Evolutionary conservation across 2,797 vertebrate species (phyloP).

Genomic region (Eleutherodactylus coqui): DNA sequence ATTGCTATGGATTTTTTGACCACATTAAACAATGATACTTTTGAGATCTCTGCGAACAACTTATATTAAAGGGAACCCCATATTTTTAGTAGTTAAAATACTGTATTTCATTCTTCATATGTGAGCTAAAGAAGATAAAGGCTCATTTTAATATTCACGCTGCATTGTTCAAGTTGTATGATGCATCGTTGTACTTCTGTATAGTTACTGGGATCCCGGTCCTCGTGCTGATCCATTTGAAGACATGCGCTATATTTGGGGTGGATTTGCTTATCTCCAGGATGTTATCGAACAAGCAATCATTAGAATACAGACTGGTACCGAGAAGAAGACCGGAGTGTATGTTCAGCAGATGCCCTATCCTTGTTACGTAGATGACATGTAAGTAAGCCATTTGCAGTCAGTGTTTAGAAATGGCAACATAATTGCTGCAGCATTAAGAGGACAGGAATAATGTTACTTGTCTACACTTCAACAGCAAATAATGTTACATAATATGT

Average conservation of each 20-base stretch:
- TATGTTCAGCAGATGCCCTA: constrained; percentile 99
- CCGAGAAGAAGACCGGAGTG: constrained; percentile 87
- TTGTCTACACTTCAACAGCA: too few relatives aligned
- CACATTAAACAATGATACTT: not conserved
- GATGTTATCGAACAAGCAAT: constrained; percentile 95
- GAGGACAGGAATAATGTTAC: not conserved
- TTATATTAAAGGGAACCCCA: not conserved
- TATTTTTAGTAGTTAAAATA: not conserved
- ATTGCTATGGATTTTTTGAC: not conserved
- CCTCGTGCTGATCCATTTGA: constrained; percentile 97
- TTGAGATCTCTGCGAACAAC: not conserved
- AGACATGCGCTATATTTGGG: constrained; percentile 96
- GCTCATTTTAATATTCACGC: constrained; percentile 22
- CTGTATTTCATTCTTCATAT: not conserved
- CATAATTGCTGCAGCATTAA: too few relatives aligned
- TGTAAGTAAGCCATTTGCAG: constrained; percentile 77
- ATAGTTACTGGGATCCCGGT: constrained; percentile 97
- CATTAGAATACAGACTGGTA: constrained; percentile 89
- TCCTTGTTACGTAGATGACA: constrained; percentile 95
- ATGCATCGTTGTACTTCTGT: not conserved
- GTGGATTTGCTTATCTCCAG: constrained; percentile 94
- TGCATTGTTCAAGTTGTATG: not conserved
- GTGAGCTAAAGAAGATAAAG: not conserved
- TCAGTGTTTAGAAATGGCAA: not conserved
- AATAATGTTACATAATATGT: too few relatives aligned